phyloP scores from a whole-genome alignment of 2,113 vertebrate species.

The Corapipo altera region DNA sequence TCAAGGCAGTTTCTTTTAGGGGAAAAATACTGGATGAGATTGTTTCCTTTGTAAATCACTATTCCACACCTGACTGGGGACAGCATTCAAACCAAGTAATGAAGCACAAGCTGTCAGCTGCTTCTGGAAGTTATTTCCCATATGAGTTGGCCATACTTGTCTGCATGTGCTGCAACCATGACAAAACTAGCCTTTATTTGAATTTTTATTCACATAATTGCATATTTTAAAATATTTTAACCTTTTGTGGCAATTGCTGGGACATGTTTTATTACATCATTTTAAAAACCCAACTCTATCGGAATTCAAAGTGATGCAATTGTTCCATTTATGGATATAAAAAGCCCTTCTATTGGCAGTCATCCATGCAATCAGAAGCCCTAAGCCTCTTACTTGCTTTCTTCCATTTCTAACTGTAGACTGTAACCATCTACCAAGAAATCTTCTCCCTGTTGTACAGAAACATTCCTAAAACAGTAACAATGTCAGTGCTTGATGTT shows the following conservation, averaged over 20 bases:
- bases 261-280: neutral
- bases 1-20: neutral
- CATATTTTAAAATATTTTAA: neutral
- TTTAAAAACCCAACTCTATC: neutral
- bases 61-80: neutral
- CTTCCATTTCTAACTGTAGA: neutral
- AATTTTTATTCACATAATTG: neutral
- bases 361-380: neutral
- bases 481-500: neutral
- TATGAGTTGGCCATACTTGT: neutral
- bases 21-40: neutral
- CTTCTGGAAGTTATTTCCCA: neutral
- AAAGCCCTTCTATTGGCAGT: neutral
- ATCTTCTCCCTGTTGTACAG: neutral
- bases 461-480: neutral
- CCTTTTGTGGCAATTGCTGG: neutral
- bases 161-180: neutral
- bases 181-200: neutral
- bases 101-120: neutral
- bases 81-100: neutral
- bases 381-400: neutral
- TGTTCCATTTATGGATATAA: neutral
- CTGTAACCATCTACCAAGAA: neutral
- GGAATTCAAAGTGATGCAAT: neutral
- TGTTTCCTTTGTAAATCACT: neutral